These are phyloP conservation scores for Hyperoodon ampullatus DNA, from an alignment of 2,113 vertebrate species.

Conservation along the genomic window DNA sequence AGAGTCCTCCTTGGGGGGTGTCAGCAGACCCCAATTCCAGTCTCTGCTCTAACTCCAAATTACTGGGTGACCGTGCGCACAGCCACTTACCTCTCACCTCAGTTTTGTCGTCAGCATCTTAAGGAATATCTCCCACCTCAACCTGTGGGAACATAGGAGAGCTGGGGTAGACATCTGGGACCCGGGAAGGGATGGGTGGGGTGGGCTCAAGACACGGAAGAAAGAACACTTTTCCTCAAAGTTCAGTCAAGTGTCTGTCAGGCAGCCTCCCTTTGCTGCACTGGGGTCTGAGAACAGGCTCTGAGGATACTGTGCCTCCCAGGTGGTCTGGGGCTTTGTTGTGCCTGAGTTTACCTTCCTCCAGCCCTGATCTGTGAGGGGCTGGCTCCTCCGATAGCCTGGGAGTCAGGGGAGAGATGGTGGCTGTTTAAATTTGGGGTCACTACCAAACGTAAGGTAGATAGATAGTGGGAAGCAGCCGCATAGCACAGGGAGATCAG, in stretches of 20 bases:
- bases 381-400: not conserved
- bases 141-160: not conserved
- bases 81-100: not conserved
- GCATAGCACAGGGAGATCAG: no score
- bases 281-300: not conserved
- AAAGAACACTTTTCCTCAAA: not conserved
- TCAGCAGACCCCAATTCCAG: not conserved
- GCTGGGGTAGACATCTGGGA: not conserved
- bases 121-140: not conserved
- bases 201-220: not conserved
- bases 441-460: no score
- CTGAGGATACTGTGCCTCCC: no score
- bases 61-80: not conserved
- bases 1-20: not conserved
- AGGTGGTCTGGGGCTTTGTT: not conserved
- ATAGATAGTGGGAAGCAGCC: no score
- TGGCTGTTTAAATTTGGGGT: not conserved
- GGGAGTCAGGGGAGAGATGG: not conserved
- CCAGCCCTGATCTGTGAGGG: not conserved
- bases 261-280: not conserved
- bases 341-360: not conserved
- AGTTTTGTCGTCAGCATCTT: not conserved
- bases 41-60: not conserved
- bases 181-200: no score
- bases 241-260: not conserved